Base-by-base conservation (phyloP, 2,888 invertebrate genomes). In the Ceratothoa steindachneri region DNA sequence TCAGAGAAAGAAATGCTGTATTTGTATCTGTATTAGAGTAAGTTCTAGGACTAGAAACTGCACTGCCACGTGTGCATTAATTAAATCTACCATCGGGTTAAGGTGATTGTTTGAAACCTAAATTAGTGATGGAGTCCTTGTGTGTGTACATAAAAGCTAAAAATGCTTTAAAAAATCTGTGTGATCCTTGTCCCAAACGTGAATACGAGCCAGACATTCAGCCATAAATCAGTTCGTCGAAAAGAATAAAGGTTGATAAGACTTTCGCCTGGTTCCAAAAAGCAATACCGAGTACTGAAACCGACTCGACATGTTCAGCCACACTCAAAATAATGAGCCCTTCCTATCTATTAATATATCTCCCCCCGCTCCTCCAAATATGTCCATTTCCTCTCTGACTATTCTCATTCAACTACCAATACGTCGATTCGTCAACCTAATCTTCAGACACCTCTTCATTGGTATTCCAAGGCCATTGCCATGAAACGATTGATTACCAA, bases 71-170 rank as follows among this genome's bases (percentile, higher is more conserved):
- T 60, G 60, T 60, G 60, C 60, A 7, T 60, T 60, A 60, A 41
- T 41, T 41, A 5, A 9, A 41, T 15, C 5, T 9, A 41, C 41
- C 15, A 5, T 41, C 15, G 5, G 15, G 15, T 41, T 41, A 41
- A 41, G 41, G 41, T 41, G 41, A 41, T 15, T 41, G 41, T 41
- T 41, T 41, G 7, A 41, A 41, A 41, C 15, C 41, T 41, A 41
- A 41, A 41, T 41, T 41, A 9, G 15, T 15, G 80, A 15, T 22
- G 69, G 87, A 90, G 84, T 90, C 89, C 75, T 90, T 91, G 5
- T 41, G 41, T 41, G 41, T 41, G 41, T 41, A 41, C 41, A 41
- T 41, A 41, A 41, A 9, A 41, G 41, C 15, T 41, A 41, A 41
- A 15, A 41, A 15, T 15, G 7, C 5, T 41, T 41, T 41, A 5